Evolutionary conservation across 1,140 invertebrate species (phyloP).

Genomic region (Solenopsis fugax): DNA sequence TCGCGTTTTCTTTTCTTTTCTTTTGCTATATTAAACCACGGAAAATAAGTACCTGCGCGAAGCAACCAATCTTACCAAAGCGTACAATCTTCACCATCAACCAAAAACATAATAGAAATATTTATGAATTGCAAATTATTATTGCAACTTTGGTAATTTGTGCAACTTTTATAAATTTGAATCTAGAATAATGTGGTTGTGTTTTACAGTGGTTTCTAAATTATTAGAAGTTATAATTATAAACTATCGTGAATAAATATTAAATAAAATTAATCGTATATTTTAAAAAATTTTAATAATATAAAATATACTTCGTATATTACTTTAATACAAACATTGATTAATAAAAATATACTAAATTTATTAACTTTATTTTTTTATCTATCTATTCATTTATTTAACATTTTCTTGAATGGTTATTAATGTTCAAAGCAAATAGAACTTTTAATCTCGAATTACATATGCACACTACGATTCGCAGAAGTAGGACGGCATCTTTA

Average conservation of each 20-base stretch:
- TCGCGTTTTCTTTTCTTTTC: constrained; percentile 9
- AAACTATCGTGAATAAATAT: background rate
- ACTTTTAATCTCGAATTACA: background rate
- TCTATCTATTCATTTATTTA: too few relatives aligned
- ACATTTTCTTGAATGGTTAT: background rate
- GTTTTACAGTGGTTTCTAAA: background rate
- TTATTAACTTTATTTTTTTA: background rate
- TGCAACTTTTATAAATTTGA: background rate
- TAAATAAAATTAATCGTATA: constrained; percentile 6
- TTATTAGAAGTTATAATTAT: too few relatives aligned
- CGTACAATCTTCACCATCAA: constrained; percentile 4
- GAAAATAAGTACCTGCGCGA: constrained; percentile 50
- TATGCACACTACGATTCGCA: constrained; percentile 21
- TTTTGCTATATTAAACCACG: constrained; percentile 17
- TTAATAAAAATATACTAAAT: background rate
- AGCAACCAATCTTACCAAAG: background rate
- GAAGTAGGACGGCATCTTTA: constrained; percentile 16
- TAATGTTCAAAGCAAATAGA: background rate
- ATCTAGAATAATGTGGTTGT: background rate
- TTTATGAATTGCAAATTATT: constrained; percentile 16
- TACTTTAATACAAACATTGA: background rate
- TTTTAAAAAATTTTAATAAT: background rate
- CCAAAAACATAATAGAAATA: background rate
- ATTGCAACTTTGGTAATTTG: background rate
- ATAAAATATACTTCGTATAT: background rate